A percentile compares a stretch with the other conserved stretches of the same genome.
These are phyloP conservation scores for Petrocephalus sullivani DNA, from an alignment of 2,797 vertebrate species.

Conservation along the genomic window DNA sequence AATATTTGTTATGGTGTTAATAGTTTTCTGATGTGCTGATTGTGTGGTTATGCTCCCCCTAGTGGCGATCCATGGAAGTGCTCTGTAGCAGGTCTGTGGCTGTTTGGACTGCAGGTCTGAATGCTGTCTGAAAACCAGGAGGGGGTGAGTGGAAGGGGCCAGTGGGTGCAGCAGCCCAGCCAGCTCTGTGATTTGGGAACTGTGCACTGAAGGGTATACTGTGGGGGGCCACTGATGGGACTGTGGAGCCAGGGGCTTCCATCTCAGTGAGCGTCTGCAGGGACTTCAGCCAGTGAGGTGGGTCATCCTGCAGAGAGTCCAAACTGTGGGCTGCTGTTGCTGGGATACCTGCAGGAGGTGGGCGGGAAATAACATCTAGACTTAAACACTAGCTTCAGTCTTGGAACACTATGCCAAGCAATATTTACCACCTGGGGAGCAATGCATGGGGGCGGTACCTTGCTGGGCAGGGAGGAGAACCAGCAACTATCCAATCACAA, in stretches of 20 bases:
- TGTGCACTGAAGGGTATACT: constrained; percentile 81
- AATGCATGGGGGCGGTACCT: no score
- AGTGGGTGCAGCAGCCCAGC: constrained; percentile 86
- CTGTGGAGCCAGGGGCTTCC: constrained; percentile 79
- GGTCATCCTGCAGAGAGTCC: constrained; percentile 98
- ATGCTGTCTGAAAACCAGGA: constrained; percentile 96
- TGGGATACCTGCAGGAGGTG: constrained; percentile 75
- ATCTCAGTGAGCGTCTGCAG: constrained; percentile 97
- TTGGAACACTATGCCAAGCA: neutral
- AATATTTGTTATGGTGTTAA: constrained; percentile 68
- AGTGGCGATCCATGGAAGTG: constrained; percentile 94
- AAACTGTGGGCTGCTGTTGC: constrained; percentile 88
- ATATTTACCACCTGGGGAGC: no score
- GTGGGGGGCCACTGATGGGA: constrained; percentile 66
- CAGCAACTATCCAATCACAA: no score
- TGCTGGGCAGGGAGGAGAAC: no score
- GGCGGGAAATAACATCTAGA: neutral
- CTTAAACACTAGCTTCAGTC: neutral
- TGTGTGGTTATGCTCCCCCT: constrained; percentile 60
- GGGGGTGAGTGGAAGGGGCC: constrained; percentile 92
- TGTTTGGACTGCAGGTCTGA: constrained; percentile 96
- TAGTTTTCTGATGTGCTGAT: constrained; percentile 61
- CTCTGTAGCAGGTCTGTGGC: constrained; percentile 99
- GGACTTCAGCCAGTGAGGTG: constrained; percentile 98
- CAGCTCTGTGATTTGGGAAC: constrained; percentile 93